Evolutionary conservation across 2,888 invertebrate species (phyloP).

Genomic region (Amitus sp.): DNA sequence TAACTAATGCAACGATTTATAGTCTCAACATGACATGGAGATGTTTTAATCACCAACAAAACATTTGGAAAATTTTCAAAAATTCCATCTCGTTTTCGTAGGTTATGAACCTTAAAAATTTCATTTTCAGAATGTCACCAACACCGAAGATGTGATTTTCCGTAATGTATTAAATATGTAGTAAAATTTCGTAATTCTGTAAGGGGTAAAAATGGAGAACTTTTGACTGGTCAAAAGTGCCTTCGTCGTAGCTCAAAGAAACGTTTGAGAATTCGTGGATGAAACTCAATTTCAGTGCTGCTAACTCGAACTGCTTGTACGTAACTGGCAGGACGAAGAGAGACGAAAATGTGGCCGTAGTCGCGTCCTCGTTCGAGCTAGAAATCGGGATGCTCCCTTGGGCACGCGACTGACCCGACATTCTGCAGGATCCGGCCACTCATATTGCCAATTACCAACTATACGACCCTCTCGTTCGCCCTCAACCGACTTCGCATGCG

Average conservation of each 20-base stretch:
- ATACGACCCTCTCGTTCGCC: constrained; percentile 59
- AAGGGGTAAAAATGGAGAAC: too few species aligned
- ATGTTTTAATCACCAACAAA: too few species aligned
- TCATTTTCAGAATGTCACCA: too few species aligned
- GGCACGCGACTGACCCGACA: constrained; percentile 65
- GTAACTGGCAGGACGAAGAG: constrained; percentile 42
- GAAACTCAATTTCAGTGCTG: constrained; percentile 65
- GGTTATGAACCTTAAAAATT: too few species aligned
- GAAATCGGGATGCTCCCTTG: constrained; percentile 58
- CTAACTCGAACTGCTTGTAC: constrained; percentile 49
- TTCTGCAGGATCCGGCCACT: constrained; percentile 62
- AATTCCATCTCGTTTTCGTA: too few species aligned
- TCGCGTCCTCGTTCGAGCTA: constrained; percentile 46
- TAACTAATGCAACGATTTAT: too few species aligned
- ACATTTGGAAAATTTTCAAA: too few species aligned
- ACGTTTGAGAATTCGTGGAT: constrained; percentile 47
- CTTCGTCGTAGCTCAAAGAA: too few species aligned
- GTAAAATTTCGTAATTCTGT: too few species aligned
- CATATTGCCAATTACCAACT: constrained; percentile 66
- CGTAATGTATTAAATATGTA: too few species aligned
- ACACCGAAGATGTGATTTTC: too few species aligned
- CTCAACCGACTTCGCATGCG: constrained; percentile 54
- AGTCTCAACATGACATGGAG: too few species aligned
- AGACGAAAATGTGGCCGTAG: constrained; percentile 35
- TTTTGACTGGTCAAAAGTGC: background rate